Conservation (phyloP, 2,113 vertebrate genomes). For the Solea solea region DNA sequence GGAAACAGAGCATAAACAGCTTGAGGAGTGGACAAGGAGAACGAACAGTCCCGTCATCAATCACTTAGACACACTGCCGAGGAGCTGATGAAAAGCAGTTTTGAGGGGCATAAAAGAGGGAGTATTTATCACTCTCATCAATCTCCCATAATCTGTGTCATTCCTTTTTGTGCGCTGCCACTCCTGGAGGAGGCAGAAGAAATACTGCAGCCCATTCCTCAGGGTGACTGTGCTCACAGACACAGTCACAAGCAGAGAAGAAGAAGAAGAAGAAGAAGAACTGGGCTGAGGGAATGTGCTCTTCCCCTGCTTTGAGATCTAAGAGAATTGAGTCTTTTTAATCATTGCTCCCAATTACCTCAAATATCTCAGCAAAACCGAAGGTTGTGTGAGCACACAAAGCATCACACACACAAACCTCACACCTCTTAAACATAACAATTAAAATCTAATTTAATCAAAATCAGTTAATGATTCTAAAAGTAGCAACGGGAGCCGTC, state of each 20-base stretch:
- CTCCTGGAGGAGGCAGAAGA: slow-evolving; percentile 63
- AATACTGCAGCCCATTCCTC: slow-evolving; percentile 63
- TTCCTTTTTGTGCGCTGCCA: slow-evolving; percentile 74
- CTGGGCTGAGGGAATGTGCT: slow-evolving; percentile 11
- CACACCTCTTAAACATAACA: slow-evolving; percentile 31
- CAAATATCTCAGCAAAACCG: slow-evolving; percentile 50
- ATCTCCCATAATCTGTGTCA: slow-evolving; percentile 78
- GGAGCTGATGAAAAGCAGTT: slow-evolving; percentile 76
- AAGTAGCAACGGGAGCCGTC: slow-evolving; percentile 67
- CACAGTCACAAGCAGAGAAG: slow-evolving; percentile 18
- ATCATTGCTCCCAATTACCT: slow-evolving; percentile 65
- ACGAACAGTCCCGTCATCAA: slow-evolving; percentile 56
- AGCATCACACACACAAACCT: slow-evolving; percentile 36
- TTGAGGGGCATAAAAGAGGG: slow-evolving; percentile 73
- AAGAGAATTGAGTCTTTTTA: slow-evolving; percentile 64
- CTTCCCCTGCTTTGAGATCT: slow-evolving; percentile 54
- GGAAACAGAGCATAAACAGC: slow-evolving; percentile 70
- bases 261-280: slow-evolving; percentile 5
- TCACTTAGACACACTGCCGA: slow-evolving; percentile 66
- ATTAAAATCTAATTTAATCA: slow-evolving; percentile 38
- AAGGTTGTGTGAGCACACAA: slow-evolving; percentile 17
- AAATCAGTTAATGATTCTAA: slow-evolving; percentile 69
- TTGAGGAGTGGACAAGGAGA: slow-evolving; percentile 72
- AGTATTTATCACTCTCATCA: slow-evolving; percentile 77
- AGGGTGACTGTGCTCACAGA: slow-evolving; percentile 56